Conservation (phyloP, 2,888 invertebrate genomes). For the Chloromyia formosa region DNA sequence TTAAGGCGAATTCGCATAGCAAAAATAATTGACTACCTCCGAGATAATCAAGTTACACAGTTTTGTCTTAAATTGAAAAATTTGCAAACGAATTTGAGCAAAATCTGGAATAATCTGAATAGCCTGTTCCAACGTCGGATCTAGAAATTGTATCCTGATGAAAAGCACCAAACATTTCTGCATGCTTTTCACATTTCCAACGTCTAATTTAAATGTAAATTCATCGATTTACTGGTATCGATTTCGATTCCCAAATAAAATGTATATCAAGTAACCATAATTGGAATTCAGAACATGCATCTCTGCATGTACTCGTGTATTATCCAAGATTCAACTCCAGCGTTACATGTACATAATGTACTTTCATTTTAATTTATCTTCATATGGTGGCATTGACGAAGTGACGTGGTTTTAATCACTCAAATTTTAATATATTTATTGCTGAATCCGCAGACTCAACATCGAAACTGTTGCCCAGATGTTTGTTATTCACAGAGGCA, state of each 20-base stretch:
- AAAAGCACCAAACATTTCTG: neutral
- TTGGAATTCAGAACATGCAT: constrained; percentile 21
- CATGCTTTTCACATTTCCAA: neutral
- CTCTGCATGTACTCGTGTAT: neutral
- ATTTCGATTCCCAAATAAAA: constrained; percentile 14
- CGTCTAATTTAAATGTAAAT: constrained; percentile 18
- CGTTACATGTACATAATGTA: too few species aligned
- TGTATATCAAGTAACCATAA: too few species aligned
- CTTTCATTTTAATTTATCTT: neutral
- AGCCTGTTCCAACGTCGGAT: neutral
- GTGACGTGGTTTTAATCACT: neutral
- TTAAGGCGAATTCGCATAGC: constrained; percentile 1
- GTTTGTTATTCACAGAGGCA: constrained; percentile 4
- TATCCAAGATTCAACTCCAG: too few species aligned
- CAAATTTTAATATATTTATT: constrained; percentile 13
- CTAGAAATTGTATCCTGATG: too few species aligned
- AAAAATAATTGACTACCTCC: too few species aligned
- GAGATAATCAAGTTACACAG: too few species aligned
- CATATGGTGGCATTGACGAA: neutral
- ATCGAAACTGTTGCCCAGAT: constrained; percentile 25
- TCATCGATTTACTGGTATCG: constrained; percentile 11
- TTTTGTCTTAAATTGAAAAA: neutral
- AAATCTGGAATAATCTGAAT: neutral
- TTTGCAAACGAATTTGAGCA: neutral
- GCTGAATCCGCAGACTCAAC: neutral